These are phyloP conservation scores for Torymus auratus DNA, from an alignment of 2,888 invertebrate species.

Conservation along the genomic window DNA sequence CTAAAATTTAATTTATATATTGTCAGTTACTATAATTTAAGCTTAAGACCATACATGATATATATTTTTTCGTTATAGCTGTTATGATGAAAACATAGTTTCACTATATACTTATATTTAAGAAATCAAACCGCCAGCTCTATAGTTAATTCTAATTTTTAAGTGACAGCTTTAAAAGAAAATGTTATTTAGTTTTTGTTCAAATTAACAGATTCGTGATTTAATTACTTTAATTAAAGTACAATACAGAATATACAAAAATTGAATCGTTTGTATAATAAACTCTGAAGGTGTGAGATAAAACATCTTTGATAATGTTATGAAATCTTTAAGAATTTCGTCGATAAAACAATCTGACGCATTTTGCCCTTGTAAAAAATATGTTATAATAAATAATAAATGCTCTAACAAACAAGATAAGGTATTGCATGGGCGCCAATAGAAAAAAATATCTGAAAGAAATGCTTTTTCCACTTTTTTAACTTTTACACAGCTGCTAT, in stretches of 20 bases:
- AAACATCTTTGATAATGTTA: conserved; percentile 10
- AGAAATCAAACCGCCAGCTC: not conserved
- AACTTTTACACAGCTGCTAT: conserved; percentile 24
- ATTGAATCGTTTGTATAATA: conserved; percentile 14
- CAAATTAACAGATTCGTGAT: too few relatives aligned
- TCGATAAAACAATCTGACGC: conserved; percentile 31
- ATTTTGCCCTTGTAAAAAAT: conserved; percentile 17
- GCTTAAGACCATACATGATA: conserved; percentile 14
- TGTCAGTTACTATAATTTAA: conserved; percentile 31
- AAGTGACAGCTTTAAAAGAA: not conserved
- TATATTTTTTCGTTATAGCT: conserved; percentile 2
- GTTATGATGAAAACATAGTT: too few relatives aligned
- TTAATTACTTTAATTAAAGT: not conserved
- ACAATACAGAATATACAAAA: conserved; percentile 28
- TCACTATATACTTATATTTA: not conserved
- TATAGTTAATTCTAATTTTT: conserved; percentile 2
- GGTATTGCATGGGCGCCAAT: conserved; percentile 18
- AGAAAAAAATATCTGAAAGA: conserved; percentile 17
- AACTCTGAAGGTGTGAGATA: conserved; percentile 11
- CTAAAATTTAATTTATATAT: conserved; percentile 30
- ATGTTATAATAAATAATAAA: conserved; percentile 43
- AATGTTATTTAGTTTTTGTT: not conserved
- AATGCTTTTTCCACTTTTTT: not conserved
- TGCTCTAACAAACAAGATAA: conserved; percentile 45
- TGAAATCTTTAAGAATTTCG: conserved; percentile 26